Conservation (phyloP, 2,797 vertebrate genomes). For the Okamejei kenojei region DNA sequence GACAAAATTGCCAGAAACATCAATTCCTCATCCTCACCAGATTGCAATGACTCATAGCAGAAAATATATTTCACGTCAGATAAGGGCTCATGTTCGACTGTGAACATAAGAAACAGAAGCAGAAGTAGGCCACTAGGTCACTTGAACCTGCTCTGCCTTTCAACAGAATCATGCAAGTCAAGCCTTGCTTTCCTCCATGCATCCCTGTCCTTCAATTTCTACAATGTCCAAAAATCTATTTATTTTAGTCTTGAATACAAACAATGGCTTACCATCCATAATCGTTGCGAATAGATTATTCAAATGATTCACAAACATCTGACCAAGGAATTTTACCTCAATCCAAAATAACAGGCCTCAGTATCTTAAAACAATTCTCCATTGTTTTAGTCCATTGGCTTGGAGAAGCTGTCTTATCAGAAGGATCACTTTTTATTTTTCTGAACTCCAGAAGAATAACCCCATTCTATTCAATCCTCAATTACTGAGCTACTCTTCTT, state of each 20-base stretch:
- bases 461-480: not conserved
- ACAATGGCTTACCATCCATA: not conserved
- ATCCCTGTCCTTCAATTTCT: not conserved
- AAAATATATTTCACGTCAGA: not conserved
- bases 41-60: not conserved
- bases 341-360: not conserved
- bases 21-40: not conserved
- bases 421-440: not conserved
- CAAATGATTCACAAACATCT: not conserved
- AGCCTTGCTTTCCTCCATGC: too few species aligned
- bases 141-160: not conserved
- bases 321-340: not conserved
- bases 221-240: not conserved
- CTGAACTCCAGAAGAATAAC: not conserved
- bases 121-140: too few species aligned
- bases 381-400: not conserved
- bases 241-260: not conserved
- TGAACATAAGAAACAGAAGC: not conserved
- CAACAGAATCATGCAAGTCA: not conserved
- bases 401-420: not conserved
- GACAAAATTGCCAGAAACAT: not conserved
- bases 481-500: not conserved
- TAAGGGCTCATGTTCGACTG: not conserved
- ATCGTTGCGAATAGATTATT: not conserved
- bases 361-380: not conserved